These are phyloP conservation scores for Mastomys natalensis DNA, from an alignment of 2,113 vertebrate genomes.

Conservation along the genomic window DNA sequence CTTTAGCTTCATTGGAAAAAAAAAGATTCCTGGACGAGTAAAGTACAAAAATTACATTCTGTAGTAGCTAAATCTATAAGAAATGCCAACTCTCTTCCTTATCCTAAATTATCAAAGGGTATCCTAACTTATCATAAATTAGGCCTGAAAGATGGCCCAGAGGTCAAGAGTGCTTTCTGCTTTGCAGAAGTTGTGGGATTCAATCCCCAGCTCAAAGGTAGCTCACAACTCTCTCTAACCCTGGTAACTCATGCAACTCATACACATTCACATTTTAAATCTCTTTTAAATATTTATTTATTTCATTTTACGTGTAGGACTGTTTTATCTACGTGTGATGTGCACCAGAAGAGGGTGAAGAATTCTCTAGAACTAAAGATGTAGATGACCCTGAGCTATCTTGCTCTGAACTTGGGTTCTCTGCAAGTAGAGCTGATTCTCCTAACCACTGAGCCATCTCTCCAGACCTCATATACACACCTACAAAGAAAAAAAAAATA, in stretches of 20 bases:
- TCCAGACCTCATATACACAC: neutral
- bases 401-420: neutral
- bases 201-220: neutral
- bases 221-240: neutral
- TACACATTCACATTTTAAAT: neutral
- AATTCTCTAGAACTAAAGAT: neutral
- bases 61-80: neutral
- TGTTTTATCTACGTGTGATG: neutral
- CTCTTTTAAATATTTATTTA: neutral
- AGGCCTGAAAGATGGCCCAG: neutral
- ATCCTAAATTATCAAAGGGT: neutral
- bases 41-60: neutral
- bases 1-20: neutral
- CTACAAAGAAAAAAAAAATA: too few relatives aligned
- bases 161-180: neutral
- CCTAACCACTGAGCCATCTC: neutral
- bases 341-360: neutral
- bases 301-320: neutral
- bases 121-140: too few relatives aligned
- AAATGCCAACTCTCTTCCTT: neutral
- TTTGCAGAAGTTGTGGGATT: neutral
- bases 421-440: neutral
- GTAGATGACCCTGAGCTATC: neutral
- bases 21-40: neutral
- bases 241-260: neutral